Conservation (phyloP, 2,888 invertebrate genomes). For the Harmothoe impar region DNA sequence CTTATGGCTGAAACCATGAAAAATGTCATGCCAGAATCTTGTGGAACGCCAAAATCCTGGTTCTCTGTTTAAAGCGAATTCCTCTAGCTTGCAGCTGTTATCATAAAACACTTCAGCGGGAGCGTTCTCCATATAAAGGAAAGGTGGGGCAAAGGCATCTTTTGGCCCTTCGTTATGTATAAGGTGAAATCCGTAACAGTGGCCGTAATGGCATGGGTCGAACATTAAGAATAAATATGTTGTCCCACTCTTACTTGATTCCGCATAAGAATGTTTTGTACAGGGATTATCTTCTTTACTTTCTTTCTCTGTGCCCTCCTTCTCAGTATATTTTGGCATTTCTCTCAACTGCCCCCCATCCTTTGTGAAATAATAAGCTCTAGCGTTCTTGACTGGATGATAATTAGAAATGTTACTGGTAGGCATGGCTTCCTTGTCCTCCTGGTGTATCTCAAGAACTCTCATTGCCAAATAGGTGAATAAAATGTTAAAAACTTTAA, state of each 20-base stretch:
- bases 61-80: background rate
- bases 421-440: too few relatives aligned
- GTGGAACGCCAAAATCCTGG: background rate
- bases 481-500: too few relatives aligned
- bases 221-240: background rate
- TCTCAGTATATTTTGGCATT: too few relatives aligned
- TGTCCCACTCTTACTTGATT: conserved; percentile 10
- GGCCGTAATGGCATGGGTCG: background rate
- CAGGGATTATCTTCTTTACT: too few relatives aligned
- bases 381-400: too few relatives aligned
- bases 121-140: background rate
- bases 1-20: background rate
- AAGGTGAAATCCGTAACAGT: background rate
- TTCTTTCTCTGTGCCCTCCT: too few relatives aligned
- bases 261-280: background rate
- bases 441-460: too few relatives aligned
- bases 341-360: too few relatives aligned
- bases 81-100: background rate
- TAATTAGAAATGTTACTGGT: too few relatives aligned
- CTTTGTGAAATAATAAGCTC: too few relatives aligned
- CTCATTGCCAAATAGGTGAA: too few relatives aligned
- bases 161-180: background rate
- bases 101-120: background rate
- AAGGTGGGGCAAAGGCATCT: background rate
- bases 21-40: conserved; percentile 5